A percentile compares a stretch with the other conserved stretches of the same genome.
These are phyloP conservation scores for Pteropus alecto DNA, from an alignment of 2,113 vertebrate species.

Conservation along the genomic window DNA sequence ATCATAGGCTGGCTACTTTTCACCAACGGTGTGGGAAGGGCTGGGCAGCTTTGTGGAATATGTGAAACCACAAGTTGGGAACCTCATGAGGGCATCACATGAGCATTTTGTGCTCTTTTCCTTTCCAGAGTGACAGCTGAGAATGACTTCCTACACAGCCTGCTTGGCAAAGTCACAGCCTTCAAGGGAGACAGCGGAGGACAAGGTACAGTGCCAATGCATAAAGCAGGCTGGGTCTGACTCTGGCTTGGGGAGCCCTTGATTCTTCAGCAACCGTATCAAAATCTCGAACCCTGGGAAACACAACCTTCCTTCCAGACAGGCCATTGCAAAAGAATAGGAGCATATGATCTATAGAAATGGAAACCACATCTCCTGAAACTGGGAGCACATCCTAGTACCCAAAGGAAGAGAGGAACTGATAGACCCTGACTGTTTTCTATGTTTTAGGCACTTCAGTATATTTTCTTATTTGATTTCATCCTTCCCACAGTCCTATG, in stretches of 20 bases:
- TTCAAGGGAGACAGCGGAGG: slow-evolving; percentile 95
- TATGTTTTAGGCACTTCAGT: background rate
- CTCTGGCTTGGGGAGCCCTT: background rate
- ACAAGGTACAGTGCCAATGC: slow-evolving; percentile 87
- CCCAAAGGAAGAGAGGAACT: background rate
- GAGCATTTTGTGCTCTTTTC: slow-evolving; percentile 41
- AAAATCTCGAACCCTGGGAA: background rate
- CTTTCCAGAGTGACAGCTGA: slow-evolving; percentile 89
- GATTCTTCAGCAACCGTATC: background rate
- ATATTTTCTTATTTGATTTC: background rate
- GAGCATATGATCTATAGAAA: background rate
- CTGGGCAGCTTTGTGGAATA: background rate
- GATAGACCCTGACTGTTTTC: background rate
- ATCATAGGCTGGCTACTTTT: background rate
- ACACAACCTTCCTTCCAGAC: background rate
- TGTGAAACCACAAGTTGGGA: background rate
- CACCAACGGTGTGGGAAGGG: background rate
- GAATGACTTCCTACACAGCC: slow-evolving; percentile 94
- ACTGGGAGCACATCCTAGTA: background rate
- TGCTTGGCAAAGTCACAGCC: slow-evolving; percentile 94
- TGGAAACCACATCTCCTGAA: background rate
- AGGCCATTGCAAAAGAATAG: background rate
- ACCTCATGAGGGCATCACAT: fast-evolving
- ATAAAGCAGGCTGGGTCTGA: background rate
- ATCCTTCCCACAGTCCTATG: background rate